These are phyloP conservation scores for Aegypius monachus DNA, from an alignment of 2,113 vertebrate genomes.

Conservation along the genomic window DNA sequence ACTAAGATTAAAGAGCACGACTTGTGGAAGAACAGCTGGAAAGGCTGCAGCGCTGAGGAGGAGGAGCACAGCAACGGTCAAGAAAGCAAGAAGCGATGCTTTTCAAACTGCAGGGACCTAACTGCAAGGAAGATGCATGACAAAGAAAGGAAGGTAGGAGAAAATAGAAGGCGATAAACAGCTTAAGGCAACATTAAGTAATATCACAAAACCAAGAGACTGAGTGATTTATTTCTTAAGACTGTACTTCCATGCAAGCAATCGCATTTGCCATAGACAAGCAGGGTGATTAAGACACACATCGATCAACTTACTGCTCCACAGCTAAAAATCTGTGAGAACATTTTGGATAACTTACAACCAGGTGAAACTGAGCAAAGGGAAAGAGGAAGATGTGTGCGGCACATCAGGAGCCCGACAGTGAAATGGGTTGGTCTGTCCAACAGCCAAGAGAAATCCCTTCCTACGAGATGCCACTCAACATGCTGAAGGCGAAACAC, in stretches of 20 bases:
- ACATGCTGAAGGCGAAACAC: no score
- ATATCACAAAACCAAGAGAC: neutral
- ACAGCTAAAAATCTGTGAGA: neutral
- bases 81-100: neutral
- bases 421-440: no score
- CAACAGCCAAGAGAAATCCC: neutral
- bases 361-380: neutral
- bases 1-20: neutral
- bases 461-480: neutral
- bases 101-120: neutral
- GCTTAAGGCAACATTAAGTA: neutral
- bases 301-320: neutral
- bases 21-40: neutral
- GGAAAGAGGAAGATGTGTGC: rapidly evolving
- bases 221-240: neutral
- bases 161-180: neutral
- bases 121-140: neutral
- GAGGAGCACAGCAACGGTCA: neutral
- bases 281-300: neutral
- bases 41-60: neutral
- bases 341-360: neutral
- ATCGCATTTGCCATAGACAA: neutral
- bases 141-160: neutral
- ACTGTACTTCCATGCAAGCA: neutral
- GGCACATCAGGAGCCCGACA: rapidly evolving